phyloP scores from a whole-genome alignment of 2,113 vertebrate genomes.

The Alexandromys fortis region DNA sequence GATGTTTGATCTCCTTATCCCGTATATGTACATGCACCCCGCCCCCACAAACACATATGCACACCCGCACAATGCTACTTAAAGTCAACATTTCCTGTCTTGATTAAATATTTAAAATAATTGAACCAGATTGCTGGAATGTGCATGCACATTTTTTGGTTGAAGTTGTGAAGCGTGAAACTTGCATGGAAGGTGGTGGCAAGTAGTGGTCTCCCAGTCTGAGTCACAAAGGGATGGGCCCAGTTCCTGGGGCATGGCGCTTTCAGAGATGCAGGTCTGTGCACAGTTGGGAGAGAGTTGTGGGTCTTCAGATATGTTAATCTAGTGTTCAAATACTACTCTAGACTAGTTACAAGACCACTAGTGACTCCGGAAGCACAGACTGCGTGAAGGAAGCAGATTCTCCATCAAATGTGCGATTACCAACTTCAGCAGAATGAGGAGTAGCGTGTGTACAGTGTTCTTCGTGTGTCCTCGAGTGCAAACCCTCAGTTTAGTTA shows the following conservation, averaged over 20 bases:
- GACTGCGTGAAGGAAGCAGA: neutral
- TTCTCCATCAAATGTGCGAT: neutral
- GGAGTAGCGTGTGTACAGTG: fast-evolving
- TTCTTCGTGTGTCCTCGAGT: no score
- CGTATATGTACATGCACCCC: no score
- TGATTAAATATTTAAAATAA: neutral
- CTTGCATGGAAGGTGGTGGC: neutral
- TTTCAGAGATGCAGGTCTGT: neutral
- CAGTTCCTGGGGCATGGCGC: neutral
- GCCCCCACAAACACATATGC: neutral
- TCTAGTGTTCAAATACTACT: neutral
- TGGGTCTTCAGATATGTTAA: neutral
- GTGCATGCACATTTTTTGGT: neutral
- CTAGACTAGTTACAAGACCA: neutral
- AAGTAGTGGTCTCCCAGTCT: no score
- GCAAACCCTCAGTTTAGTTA: neutral
- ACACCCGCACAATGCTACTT: neutral
- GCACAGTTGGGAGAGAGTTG: neutral
- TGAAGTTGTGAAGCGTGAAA: neutral
- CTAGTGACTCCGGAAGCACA: neutral
- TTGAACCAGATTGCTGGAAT: neutral
- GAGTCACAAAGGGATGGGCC: neutral
- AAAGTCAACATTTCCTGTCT: neutral
- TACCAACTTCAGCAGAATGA: neutral
- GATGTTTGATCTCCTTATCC: neutral